These are phyloP conservation scores for Zygothrica quintamaculata DNA, from an alignment of 2,888 invertebrate species.

Conservation along the genomic window DNA sequence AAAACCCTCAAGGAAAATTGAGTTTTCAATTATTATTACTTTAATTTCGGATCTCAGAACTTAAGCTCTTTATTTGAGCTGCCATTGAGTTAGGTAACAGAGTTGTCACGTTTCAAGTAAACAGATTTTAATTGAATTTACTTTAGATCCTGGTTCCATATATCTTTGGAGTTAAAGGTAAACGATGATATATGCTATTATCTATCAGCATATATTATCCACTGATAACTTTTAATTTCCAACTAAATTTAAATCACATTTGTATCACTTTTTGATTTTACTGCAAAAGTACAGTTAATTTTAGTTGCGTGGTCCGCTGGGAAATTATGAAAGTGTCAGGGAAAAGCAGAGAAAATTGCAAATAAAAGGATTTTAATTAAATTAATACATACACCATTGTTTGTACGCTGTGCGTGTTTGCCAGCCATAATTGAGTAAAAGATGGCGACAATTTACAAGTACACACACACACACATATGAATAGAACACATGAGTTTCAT, in stretches of 20 bases:
- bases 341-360: slow-evolving; percentile 37
- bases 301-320: slow-evolving; percentile 29
- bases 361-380: slow-evolving; percentile 79
- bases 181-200: too few species aligned
- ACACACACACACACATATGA: slow-evolving; percentile 11
- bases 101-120: not conserved
- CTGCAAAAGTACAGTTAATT: not conserved
- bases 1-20: not conserved
- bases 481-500: slow-evolving; percentile 24
- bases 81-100: not conserved
- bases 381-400: slow-evolving; percentile 75
- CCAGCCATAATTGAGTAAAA: slow-evolving; percentile 74
- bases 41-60: too few species aligned
- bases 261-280: too few species aligned
- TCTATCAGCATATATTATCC: too few species aligned
- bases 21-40: not conserved
- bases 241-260: too few species aligned
- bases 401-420: slow-evolving; percentile 55
- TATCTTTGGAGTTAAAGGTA: too few species aligned
- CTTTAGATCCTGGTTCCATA: too few species aligned
- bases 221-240: too few species aligned
- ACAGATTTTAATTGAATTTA: too few species aligned
- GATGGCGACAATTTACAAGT: slow-evolving; percentile 69
- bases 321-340: slow-evolving; percentile 23
- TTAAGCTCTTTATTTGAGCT: not conserved